Percentiles rank a stretch among this genome's conserved stretches.
Evolutionary conservation across 2,113 vertebrate genomes (phyloP).

Genomic region (Nannobrachium achirus): DNA sequence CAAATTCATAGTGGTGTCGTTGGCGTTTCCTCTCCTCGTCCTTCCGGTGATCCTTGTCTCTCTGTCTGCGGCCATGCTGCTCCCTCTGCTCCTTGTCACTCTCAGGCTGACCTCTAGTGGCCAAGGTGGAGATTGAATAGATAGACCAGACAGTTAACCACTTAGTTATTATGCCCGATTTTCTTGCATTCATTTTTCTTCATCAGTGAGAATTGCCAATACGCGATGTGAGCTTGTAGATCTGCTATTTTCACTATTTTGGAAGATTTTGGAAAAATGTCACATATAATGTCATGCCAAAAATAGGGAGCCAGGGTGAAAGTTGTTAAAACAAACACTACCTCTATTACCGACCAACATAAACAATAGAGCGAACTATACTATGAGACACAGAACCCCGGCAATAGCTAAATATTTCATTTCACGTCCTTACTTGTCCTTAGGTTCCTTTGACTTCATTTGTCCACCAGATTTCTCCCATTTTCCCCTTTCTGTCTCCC

Average conservation of each 20-base stretch:
- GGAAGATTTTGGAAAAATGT: too few relatives aligned
- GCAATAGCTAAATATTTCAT: background rate
- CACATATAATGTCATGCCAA: too few relatives aligned
- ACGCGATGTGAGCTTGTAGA: too few relatives aligned
- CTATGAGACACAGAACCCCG: background rate
- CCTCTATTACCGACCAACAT: background rate
- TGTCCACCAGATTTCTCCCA: conserved; percentile 83
- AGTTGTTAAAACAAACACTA: background rate
- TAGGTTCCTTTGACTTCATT: conserved; percentile 81
- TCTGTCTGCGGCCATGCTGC: conserved; percentile 84
- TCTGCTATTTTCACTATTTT: too few relatives aligned
- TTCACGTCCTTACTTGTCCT: conserved; percentile 88
- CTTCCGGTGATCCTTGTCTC: conserved; percentile 88
- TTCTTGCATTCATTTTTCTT: too few relatives aligned
- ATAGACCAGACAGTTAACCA: background rate
- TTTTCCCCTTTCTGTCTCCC: conserved; percentile 82
- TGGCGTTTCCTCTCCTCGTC: conserved; percentile 88
- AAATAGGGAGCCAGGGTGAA: too few relatives aligned
- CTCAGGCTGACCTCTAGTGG: conserved; percentile 85
- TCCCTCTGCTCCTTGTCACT: conserved; percentile 91
- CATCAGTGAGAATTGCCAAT: too few relatives aligned
- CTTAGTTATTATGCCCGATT: too few relatives aligned
- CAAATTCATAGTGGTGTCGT: conserved; percentile 87
- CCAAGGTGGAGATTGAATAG: conserved; percentile 6
- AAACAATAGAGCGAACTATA: background rate